Base-by-base conservation (phyloP, 2,113 vertebrate genomes). In the Centrocercus urophasianus region DNA sequence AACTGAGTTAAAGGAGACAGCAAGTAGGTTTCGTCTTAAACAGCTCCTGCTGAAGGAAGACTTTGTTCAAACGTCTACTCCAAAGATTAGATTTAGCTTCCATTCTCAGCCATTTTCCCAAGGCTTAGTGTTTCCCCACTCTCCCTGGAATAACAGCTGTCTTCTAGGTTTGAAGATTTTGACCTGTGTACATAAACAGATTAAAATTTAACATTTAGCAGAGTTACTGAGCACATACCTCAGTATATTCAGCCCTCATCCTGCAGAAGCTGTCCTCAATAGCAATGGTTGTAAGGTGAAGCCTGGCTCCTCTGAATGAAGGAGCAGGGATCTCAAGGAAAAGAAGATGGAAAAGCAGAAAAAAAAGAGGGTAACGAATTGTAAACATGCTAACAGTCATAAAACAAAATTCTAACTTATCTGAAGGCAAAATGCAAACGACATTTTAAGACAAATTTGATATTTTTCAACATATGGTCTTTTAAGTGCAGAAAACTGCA, bases 381-480 rank as follows among this genome's bases (percentile, higher is more conserved):
- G 10, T 8, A 57, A 52, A 64, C 6, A 13, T 13, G 66, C 21
- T 73, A 91, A 65, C 63, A 45, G 91, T 87, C 82, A 65, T 69
- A 57, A 91, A 75, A 6, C n/a, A 82, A 15, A 73, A 81, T 45
- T 89, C 17, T 27, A 21, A 73, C 54, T 66, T 76, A 65, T 70
- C 52, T 13, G 8, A 93, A 87, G 74, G 78, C 40, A 88, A 87
- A 89, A 89, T 40, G 85, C 67, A 79, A 94, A 48, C 10, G 84
- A 94, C 52, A 84, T 93, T 93, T 95, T 84, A 89, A 42, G 52
- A 78, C 1, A 4, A 93, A 82, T 84, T 90, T 88, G 8, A 17
- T 38, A 7, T 82, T 72, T 91, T 89, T 82, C 36, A 91, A 36
- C 74, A 43, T 40, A 64, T 14, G 34, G 43, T 30, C 47, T 66